phyloP scores from a whole-genome alignment of 1,140 invertebrate species.

The Papilio machaon region DNA sequence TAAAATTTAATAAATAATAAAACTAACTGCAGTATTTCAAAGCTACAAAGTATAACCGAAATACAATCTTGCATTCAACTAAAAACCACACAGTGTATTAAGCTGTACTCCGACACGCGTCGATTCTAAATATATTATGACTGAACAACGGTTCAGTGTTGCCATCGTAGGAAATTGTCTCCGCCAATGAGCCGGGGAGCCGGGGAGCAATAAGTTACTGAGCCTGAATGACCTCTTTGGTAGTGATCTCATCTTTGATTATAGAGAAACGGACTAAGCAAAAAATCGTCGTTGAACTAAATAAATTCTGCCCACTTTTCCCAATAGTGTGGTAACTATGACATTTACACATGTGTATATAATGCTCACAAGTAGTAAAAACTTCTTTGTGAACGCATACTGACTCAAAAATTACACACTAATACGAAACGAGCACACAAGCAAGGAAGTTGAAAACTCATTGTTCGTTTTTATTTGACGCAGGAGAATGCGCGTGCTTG shows the following conservation, averaged over 20 bases:
- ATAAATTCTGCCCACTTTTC: too few species aligned
- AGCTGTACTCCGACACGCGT: conserved; percentile 31
- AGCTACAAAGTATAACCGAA: not conserved
- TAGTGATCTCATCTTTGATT: conserved; percentile 50
- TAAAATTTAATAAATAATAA: not conserved
- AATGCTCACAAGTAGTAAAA: too few species aligned
- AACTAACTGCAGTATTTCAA: not conserved
- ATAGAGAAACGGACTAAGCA: too few species aligned
- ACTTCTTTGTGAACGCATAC: too few species aligned
- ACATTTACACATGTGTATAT: too few species aligned
- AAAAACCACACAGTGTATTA: not conserved
- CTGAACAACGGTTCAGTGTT: conserved; percentile 59
- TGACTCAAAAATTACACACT: too few species aligned
- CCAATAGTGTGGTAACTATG: too few species aligned
- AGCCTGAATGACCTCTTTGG: conserved; percentile 65
- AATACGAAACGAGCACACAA: too few species aligned
- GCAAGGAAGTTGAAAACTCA: too few species aligned
- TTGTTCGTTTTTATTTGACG: too few species aligned
- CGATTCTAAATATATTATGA: conserved; percentile 61
- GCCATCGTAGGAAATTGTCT: conserved; percentile 67
- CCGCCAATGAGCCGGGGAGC: conserved; percentile 64
- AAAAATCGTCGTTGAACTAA: too few species aligned
- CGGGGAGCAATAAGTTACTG: conserved; percentile 66
- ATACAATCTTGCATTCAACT: conserved; percentile 10
- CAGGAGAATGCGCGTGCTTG: too few species aligned